Evolutionary conservation across 2,888 invertebrate species (phyloP).

Genomic region (Platypus cylindrus): DNA sequence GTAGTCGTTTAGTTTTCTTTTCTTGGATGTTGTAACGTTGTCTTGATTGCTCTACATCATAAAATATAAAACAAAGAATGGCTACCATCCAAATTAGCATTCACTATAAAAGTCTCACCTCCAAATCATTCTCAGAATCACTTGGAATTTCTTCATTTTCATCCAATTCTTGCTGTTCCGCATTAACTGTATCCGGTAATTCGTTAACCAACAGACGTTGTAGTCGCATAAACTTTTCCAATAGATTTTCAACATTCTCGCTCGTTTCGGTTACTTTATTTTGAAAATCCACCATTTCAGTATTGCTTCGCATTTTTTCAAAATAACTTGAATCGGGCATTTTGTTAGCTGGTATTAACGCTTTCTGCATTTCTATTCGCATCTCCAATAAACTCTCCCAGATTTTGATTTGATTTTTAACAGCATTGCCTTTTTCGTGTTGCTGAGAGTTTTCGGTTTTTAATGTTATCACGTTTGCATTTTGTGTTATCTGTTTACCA

Average conservation of each 20-base stretch:
- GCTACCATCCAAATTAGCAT: neutral
- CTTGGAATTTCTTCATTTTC: conserved; percentile 54
- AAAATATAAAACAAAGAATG: neutral
- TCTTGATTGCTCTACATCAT: conserved; percentile 20
- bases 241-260: conserved; percentile 41
- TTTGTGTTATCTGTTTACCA: conserved; percentile 47
- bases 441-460: conserved; percentile 42
- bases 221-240: conserved; percentile 52
- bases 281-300: conserved; percentile 37
- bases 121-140: conserved; percentile 40
- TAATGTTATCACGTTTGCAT: too few relatives aligned
- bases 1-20: conserved; percentile 46
- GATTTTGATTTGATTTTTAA: conserved; percentile 56
- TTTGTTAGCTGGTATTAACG: conserved; percentile 60
- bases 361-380: conserved; percentile 78
- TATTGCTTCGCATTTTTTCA: conserved; percentile 29
- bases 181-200: conserved; percentile 55
- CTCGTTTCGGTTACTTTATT: conserved; percentile 41
- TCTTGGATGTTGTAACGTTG: conserved; percentile 31
- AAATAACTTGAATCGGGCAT: conserved; percentile 56
- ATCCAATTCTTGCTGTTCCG: conserved; percentile 29
- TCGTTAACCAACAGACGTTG: conserved; percentile 48
- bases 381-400: conserved; percentile 82
- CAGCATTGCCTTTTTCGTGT: conserved; percentile 52
- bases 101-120: conserved; percentile 13